Base-by-base conservation (phyloP, 2,797 vertebrate genomes). In the Hippoglossus hippoglossus region DNA sequence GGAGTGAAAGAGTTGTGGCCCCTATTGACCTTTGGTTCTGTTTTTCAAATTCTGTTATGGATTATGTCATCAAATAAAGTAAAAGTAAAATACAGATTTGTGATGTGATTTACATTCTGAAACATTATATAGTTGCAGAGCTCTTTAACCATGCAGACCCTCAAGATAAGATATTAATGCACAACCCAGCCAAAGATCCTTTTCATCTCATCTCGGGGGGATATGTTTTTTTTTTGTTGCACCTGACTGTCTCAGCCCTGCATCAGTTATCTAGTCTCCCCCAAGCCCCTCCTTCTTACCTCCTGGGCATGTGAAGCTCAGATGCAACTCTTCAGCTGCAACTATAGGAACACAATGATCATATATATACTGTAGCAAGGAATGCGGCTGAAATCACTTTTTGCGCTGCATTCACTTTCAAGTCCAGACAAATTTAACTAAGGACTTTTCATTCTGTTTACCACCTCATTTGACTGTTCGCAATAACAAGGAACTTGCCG, bases 201-300 rank as follows among this genome's bases (percentile, higher is more conserved):
- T 46, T 46, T 46, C 18, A 46, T 6, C 13, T 46, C 44, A 19
- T 4, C 12, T 47, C 16, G 8, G 31, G 31, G 31, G 31, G 22
- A 47, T 19, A 47, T 41, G 3, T 15, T 41, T 41, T 41, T 12
- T 41, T 15, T 15, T 41, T 41, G 39, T 31, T 31, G 39, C 39
- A 46, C 5, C 51, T 11, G 3, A n/a, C 25, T 47, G 26, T 55
- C 12, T 47, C 21, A 22, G 54, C 36, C 49, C 18, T 47, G 44
- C 44, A 47, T 18, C 52, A 66, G 8, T 53, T 59, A 59, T 66
- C 22, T 12, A 22, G 24, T 24, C 31, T 41, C 8, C 18, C 46
- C 61, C 57, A 52, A 67, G 25, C 22, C 16, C 21, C 28, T 66
- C 34, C 18, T 47, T 9, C n/a, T 51, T 64, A 34, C 46, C 56